A percentile compares a stretch with the other conserved stretches of the same genome.
phyloP scores from a whole-genome alignment of 2,888 invertebrate genomes.

The Parnassius smintheus region DNA sequence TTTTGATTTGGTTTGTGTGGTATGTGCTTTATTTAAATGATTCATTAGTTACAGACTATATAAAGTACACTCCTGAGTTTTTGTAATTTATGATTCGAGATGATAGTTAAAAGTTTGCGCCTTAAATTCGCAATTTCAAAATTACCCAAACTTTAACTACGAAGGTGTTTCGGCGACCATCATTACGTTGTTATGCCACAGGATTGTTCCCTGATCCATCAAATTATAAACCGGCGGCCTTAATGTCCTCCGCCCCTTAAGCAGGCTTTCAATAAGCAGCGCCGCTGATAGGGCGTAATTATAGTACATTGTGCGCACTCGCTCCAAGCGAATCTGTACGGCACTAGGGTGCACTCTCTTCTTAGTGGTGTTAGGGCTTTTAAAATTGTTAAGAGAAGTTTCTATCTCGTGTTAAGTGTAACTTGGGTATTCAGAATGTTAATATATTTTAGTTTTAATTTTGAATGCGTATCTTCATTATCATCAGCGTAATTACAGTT shows the following conservation, averaged over 20 bases:
- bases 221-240: constrained; percentile 76
- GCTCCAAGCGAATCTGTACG: constrained; percentile 64
- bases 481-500: too few species aligned
- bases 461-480: too few species aligned
- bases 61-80: too few species aligned
- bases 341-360: constrained; percentile 55
- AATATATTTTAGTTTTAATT: too few species aligned
- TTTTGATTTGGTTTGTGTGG: too few species aligned
- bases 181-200: constrained; percentile 66
- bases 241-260: constrained; percentile 76
- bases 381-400: not conserved
- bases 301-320: constrained; percentile 56
- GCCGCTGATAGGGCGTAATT: constrained; percentile 78
- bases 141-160: constrained; percentile 29
- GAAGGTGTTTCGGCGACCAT: constrained; percentile 61
- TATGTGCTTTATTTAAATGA: too few species aligned
- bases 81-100: too few species aligned
- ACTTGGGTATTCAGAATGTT: too few species aligned
- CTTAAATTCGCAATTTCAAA: constrained; percentile 3
- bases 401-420: too few species aligned
- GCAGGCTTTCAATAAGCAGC: constrained; percentile 76
- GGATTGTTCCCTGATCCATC: constrained; percentile 76
- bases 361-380: constrained; percentile 44
- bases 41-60: too few species aligned
- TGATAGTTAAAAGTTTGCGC: not conserved